Conservation (phyloP, 2,888 invertebrate genomes). For the Xestia sexstrigata region DNA sequence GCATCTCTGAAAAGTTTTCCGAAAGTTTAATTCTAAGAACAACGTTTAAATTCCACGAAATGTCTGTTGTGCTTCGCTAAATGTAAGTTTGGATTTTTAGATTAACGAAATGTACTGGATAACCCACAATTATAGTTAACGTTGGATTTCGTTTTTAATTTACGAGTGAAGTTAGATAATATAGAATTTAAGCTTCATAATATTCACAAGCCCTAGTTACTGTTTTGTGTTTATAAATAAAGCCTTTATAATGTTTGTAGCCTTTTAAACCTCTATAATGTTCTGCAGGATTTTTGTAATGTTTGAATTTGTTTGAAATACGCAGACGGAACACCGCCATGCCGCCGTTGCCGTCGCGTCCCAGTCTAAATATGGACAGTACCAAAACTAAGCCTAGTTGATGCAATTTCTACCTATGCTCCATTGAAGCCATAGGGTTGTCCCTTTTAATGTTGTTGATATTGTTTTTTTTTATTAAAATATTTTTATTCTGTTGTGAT, state of each 20-base stretch:
- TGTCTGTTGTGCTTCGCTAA: neutral
- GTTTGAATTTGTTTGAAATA: constrained; percentile 6
- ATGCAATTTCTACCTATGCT: too few relatives aligned
- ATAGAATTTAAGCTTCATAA: neutral
- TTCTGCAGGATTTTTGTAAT: constrained; percentile 15
- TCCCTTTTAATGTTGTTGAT: too few relatives aligned
- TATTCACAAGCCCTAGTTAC: neutral
- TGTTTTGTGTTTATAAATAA: constrained; percentile 12
- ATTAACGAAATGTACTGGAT: constrained; percentile 9
- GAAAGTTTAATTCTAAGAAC: constrained; percentile 3
- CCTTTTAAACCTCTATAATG: too few relatives aligned
- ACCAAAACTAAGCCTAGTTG: too few relatives aligned
- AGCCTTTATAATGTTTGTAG: constrained; percentile 8
- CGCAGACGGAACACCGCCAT: neutral
- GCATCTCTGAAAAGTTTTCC: constrained; percentile 14
- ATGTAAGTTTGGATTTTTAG: neutral
- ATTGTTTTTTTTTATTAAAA: too few relatives aligned
- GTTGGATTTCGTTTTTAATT: constrained; percentile 22
- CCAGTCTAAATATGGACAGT: too few relatives aligned
- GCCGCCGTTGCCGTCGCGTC: too few relatives aligned
- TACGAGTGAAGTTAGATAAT: constrained; percentile 16
- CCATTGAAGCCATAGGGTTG: too few relatives aligned
- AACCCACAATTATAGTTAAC: neutral
- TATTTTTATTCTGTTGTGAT: too few relatives aligned
- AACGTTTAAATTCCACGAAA: constrained; percentile 18